phyloP scores from a whole-genome alignment of 2,888 invertebrate species.

The Peribatodes rhomboidaria region DNA sequence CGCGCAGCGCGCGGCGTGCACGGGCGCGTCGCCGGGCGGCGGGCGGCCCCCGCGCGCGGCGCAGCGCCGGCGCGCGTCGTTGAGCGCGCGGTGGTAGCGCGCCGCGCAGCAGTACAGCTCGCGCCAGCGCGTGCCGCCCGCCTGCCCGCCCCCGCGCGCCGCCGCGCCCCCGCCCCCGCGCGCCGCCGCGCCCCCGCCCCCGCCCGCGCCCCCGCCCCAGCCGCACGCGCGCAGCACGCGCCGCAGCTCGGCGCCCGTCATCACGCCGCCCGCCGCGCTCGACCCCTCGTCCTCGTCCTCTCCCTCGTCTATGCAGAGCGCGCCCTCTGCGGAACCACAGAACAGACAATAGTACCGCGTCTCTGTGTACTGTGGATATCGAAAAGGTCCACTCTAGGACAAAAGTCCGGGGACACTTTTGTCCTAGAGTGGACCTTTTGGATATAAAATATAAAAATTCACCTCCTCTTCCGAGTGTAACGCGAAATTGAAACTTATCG shows the following conservation, averaged over 20 bases:
- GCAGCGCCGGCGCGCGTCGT: slow-evolving; percentile 42
- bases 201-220: not conserved
- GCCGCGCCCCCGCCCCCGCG: not conserved
- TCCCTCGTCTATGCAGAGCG: slow-evolving; percentile 20
- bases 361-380: too few species aligned
- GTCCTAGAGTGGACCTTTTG: too few species aligned
- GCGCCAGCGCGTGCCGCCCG: slow-evolving; percentile 3
- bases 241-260: slow-evolving; percentile 5
- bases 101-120: slow-evolving; percentile 37
- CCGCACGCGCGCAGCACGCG: not conserved
- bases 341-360: not conserved
- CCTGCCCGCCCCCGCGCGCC: not conserved
- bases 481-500: too few species aligned
- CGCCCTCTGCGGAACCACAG: not conserved
- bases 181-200: slow-evolving; percentile 31
- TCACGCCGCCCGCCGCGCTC: slow-evolving; percentile 8
- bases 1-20: slow-evolving; percentile 12
- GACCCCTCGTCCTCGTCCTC: not conserved
- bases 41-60: slow-evolving; percentile 21
- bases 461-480: too few species aligned
- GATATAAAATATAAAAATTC: too few species aligned
- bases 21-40: slow-evolving; percentile 15
- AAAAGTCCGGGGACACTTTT: too few species aligned
- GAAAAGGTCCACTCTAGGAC: too few species aligned
- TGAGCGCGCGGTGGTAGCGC: slow-evolving; percentile 40